phyloP scores from a whole-genome alignment of 2,113 vertebrate species.

The Leuciscus idus region DNA sequence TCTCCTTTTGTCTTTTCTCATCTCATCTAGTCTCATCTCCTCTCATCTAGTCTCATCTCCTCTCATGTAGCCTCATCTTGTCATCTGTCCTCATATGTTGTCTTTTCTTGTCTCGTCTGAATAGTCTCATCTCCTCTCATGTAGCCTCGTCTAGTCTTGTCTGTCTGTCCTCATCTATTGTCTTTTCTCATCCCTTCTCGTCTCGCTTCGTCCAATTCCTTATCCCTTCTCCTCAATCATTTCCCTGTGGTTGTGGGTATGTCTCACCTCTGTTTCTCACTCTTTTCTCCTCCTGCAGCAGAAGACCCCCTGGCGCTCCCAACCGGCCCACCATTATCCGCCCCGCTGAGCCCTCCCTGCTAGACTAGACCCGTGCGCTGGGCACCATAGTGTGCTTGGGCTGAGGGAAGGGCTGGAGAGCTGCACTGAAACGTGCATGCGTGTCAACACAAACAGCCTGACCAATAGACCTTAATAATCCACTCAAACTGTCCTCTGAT shows the following conservation, averaged over 20 bases:
- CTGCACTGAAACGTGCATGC: constrained; percentile 45
- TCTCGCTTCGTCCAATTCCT: background rate
- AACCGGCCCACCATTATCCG: constrained; percentile 94
- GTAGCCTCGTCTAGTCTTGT: background rate
- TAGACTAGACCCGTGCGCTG: constrained; percentile 79
- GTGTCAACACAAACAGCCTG: constrained; percentile 57
- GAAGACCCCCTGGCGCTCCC: constrained; percentile 93
- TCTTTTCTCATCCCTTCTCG: background rate
- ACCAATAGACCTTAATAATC: constrained; percentile 55
- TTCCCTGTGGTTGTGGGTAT: constrained; percentile 51
- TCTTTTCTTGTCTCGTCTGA: background rate
- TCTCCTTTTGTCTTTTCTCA: background rate
- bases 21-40: background rate
- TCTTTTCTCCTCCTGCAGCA: constrained; percentile 83
- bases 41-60: background rate
- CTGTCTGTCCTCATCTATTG: background rate
- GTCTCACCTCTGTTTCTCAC: constrained; percentile 70
- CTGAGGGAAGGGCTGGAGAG: constrained; percentile 55
- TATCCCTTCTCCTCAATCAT: constrained; percentile 51
- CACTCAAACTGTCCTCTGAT: constrained; percentile 64
- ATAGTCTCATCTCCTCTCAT: background rate
- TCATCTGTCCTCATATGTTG: background rate
- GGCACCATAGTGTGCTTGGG: background rate
- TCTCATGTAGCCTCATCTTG: background rate
- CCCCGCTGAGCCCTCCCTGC: constrained; percentile 90